These are phyloP conservation scores for Ciona savignyi DNA, from an alignment of 23 tunicate species.

Conservation along the genomic window DNA sequence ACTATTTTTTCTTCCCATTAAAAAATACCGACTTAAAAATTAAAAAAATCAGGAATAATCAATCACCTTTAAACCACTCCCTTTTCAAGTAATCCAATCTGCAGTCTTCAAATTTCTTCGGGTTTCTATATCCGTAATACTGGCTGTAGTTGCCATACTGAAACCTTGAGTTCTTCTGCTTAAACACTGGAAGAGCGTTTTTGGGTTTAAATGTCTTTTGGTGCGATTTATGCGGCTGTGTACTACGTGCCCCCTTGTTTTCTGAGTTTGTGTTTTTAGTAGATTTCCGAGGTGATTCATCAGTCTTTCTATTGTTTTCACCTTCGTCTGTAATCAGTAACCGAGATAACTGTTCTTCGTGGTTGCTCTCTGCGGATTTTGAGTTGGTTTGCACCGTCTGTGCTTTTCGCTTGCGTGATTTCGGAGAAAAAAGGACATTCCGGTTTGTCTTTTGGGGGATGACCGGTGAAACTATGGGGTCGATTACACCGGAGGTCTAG, in stretches of 20 bases:
- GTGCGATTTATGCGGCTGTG: background rate
- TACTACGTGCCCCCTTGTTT: background rate
- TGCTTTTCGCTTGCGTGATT: conserved; percentile 31
- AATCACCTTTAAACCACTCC: conserved; percentile 92
- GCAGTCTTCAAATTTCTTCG: conserved; percentile 75
- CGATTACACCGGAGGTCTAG: conserved; percentile 16
- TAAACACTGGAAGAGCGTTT: background rate
- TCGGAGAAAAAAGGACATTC: conserved; percentile 27
- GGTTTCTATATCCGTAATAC: conserved; percentile 94
- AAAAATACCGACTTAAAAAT: too few species aligned
- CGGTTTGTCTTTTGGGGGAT: conserved; percentile 61
- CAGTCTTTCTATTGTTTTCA: background rate
- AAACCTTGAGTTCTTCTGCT: conserved; percentile 12
- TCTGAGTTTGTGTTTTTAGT: background rate
- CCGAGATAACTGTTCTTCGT: background rate
- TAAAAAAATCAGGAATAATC: too few species aligned
- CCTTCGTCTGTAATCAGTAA: background rate
- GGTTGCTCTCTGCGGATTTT: background rate
- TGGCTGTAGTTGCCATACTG: conserved; percentile 90
- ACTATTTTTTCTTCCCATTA: too few species aligned
- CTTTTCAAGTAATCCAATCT: conserved; percentile 68
- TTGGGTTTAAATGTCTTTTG: background rate
- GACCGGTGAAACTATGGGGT: conserved; percentile 86
- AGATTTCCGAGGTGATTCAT: background rate
- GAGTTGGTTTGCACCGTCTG: background rate